A percentile compares a stretch with the other conserved stretches of the same genome.
Conservation (phyloP, 2,888 invertebrate species). For the Biston stratarius region DNA sequence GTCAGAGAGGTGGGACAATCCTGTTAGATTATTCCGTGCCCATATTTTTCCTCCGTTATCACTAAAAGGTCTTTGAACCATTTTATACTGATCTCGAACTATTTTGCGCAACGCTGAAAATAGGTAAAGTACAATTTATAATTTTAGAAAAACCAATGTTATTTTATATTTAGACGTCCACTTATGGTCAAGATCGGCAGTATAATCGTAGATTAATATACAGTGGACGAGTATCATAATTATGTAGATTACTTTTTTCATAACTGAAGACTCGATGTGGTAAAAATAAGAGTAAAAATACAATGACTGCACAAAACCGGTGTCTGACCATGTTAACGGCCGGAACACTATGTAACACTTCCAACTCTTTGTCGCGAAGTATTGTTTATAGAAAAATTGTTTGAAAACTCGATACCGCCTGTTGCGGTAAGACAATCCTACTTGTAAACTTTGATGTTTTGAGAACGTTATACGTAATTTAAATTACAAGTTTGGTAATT, state of each 20-base stretch:
- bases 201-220: neutral
- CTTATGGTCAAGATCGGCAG: neutral
- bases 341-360: constrained; percentile 15
- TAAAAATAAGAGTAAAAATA: constrained; percentile 46
- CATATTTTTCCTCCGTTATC: constrained; percentile 45
- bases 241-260: constrained; percentile 68
- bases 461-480: constrained; percentile 1
- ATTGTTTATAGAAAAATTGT: constrained; percentile 36
- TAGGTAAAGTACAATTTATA: constrained; percentile 14
- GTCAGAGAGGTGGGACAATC: constrained; percentile 30
- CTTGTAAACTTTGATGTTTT: constrained; percentile 6
- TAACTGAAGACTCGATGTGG: constrained; percentile 52
- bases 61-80: constrained; percentile 76
- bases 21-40: constrained; percentile 23
- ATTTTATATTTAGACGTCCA: neutral
- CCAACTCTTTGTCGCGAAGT: neutral
- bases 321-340: constrained; percentile 36
- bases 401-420: constrained; percentile 8
- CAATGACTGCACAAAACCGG: constrained; percentile 22
- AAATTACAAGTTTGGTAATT: neutral
- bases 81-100: constrained; percentile 76
- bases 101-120: constrained; percentile 77
- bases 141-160: neutral
- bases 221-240: too few species aligned
- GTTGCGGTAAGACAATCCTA: constrained; percentile 7